A percentile compares a stretch with the other conserved stretches of the same genome.
These are phyloP conservation scores for Ischnus inquisitorius DNA, from an alignment of 2,888 invertebrate genomes.

Conservation along the genomic window DNA sequence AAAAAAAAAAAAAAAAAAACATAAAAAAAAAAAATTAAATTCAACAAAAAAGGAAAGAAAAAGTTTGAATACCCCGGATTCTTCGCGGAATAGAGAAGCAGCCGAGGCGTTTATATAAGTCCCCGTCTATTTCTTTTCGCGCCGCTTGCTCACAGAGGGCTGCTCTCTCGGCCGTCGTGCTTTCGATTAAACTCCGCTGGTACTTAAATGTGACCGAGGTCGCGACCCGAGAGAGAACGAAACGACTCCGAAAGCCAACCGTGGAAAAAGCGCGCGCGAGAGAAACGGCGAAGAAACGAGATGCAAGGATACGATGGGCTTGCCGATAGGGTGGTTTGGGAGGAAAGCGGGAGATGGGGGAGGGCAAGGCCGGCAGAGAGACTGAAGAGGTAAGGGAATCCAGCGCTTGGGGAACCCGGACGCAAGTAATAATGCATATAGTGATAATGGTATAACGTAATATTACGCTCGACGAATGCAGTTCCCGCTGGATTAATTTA, in stretches of 20 bases:
- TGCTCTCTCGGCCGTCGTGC: slow-evolving; percentile 27
- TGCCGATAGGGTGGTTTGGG: neutral
- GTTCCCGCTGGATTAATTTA: slow-evolving; percentile 82
- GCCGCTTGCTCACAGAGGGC: slow-evolving; percentile 38
- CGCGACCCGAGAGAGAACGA: slow-evolving; percentile 53
- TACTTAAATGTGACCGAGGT: slow-evolving; percentile 66
- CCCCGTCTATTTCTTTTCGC: slow-evolving; percentile 59
- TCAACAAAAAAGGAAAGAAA: neutral
- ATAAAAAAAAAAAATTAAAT: neutral
- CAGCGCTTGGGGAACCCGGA: slow-evolving; percentile 52
- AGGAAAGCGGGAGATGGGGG: neutral
- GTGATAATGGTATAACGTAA: slow-evolving; percentile 79
- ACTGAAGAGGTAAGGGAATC: slow-evolving; percentile 44
- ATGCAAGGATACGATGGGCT: slow-evolving; percentile 10
- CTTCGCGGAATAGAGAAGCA: slow-evolving; percentile 51
- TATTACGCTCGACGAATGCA: slow-evolving; percentile 79
- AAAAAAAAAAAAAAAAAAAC: neutral
- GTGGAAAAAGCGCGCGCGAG: neutral
- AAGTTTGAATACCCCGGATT: slow-evolving; percentile 2
- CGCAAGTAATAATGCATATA: slow-evolving; percentile 74
- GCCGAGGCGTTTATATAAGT: slow-evolving; percentile 65
- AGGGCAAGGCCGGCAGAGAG: slow-evolving; percentile 33
- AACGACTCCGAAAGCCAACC: slow-evolving; percentile 52
- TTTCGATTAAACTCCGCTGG: slow-evolving; percentile 62
- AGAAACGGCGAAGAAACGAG: slow-evolving; percentile 38